Conservation (phyloP, 2,888 invertebrate genomes). For the Hirtodrosophila cameraria region DNA sequence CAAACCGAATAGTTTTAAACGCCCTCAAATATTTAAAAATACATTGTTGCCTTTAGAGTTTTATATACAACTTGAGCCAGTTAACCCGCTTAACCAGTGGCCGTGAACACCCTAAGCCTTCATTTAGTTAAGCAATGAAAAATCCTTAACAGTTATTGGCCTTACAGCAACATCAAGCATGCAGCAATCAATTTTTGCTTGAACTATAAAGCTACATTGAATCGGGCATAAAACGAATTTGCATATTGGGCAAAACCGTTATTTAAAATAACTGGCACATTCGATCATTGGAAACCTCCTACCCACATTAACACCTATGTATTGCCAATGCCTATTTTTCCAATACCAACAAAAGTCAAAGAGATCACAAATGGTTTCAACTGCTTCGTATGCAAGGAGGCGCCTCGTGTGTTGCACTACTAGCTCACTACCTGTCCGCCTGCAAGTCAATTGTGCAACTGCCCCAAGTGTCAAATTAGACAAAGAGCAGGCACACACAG, state of each 20-base stretch:
- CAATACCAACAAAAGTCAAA: constrained; percentile 43
- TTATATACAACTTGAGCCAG: too few relatives aligned
- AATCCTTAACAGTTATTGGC: neutral
- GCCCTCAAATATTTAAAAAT: too few relatives aligned
- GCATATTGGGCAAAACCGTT: constrained; percentile 4
- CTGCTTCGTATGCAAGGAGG: constrained; percentile 30
- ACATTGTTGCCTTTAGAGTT: too few relatives aligned
- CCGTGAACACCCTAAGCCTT: too few relatives aligned
- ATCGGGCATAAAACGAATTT: neutral
- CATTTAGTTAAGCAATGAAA: neutral
- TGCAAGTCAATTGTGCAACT: constrained; percentile 58
- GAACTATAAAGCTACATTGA: neutral
- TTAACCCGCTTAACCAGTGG: too few relatives aligned
- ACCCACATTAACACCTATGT: constrained; percentile 59
- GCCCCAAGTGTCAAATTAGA: constrained; percentile 76
- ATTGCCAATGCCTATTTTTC: constrained; percentile 31
- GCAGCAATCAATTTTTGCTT: neutral
- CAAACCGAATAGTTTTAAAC: too few relatives aligned
- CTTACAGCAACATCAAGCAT: neutral
- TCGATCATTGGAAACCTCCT: constrained; percentile 27
- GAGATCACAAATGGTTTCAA: constrained; percentile 6
- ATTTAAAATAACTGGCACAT: constrained; percentile 4
- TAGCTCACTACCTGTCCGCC: constrained; percentile 54
- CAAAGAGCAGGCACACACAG: constrained; percentile 56
- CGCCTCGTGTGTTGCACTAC: constrained; percentile 25